A percentile compares a stretch with the other conserved stretches of the same genome.
These are phyloP conservation scores for Cichladusa arquata DNA, from an alignment of 2,113 vertebrate species.

Conservation along the genomic window DNA sequence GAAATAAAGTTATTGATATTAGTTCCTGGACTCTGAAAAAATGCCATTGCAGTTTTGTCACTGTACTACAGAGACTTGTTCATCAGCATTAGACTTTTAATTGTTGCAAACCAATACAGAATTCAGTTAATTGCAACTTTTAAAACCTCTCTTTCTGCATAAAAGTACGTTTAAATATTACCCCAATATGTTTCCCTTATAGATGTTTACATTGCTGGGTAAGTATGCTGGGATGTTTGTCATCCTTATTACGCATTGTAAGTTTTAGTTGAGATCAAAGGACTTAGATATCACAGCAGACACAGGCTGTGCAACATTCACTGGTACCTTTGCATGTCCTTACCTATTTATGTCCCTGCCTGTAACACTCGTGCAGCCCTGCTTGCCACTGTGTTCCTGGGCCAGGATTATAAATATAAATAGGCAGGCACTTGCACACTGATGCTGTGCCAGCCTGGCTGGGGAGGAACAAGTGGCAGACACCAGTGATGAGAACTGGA, in stretches of 20 bases:
- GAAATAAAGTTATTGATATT: slow-evolving; percentile 2
- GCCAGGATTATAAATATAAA: not conserved
- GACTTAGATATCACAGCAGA: not conserved
- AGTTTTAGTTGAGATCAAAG: not conserved
- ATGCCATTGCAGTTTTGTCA: not conserved
- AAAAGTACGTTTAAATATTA: not conserved
- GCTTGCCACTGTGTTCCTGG: not conserved
- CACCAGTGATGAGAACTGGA: not conserved
- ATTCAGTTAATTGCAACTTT: not conserved
- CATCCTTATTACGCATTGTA: not conserved
- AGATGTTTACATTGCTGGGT: not conserved
- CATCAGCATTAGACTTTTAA: not conserved
- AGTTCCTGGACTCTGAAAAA: not conserved
- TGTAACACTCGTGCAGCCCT: not conserved
- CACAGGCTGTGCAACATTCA: not conserved
- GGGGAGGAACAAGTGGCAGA: not conserved
- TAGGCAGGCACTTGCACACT: not conserved
- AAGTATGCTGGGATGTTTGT: not conserved
- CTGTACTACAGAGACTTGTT: not conserved
- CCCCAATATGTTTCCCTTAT: not conserved
- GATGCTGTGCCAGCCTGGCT: not conserved
- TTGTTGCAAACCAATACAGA: not conserved
- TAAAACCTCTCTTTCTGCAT: not conserved
- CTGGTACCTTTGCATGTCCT: not conserved
- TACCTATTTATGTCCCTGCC: not conserved